phyloP scores from a whole-genome alignment of 2,113 vertebrate genomes.

The Oxyura jamaicensis region DNA sequence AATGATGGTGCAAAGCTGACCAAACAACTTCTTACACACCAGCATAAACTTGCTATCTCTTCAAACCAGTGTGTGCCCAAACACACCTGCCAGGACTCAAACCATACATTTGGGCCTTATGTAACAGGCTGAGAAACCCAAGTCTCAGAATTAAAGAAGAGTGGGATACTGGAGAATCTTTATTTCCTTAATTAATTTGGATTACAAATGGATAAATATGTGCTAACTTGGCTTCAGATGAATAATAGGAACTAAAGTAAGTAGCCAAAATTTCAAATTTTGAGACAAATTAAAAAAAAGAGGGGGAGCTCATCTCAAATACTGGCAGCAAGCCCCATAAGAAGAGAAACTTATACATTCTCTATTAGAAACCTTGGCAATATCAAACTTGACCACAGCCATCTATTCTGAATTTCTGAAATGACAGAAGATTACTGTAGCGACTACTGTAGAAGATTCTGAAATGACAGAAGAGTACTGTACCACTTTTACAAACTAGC shows the following conservation, averaged over 20 bases:
- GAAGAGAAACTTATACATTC: neutral
- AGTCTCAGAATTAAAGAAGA: neutral
- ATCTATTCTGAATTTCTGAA: neutral
- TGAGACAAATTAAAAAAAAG: neutral
- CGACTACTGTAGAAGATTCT: too few species aligned
- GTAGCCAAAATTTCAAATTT: neutral
- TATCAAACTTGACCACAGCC: neutral
- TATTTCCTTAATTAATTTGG: neutral
- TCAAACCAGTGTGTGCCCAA: accelerated
- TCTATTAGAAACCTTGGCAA: accelerated
- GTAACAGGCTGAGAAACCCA: neutral
- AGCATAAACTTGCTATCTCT: neutral
- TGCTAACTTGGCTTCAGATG: neutral
- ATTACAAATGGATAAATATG: neutral
- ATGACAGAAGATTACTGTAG: neutral
- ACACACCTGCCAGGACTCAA: neutral
- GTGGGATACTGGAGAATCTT: neutral
- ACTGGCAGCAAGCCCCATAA: neutral
- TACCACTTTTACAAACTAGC: neutral
- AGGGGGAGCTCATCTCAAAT: neutral
- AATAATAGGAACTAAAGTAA: neutral
- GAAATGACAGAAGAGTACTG: neutral
- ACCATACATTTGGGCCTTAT: neutral
- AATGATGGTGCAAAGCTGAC: neutral
- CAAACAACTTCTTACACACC: neutral